Conservation (phyloP, 2,113 vertebrate species). For the Megaleporinus macrocephalus region DNA sequence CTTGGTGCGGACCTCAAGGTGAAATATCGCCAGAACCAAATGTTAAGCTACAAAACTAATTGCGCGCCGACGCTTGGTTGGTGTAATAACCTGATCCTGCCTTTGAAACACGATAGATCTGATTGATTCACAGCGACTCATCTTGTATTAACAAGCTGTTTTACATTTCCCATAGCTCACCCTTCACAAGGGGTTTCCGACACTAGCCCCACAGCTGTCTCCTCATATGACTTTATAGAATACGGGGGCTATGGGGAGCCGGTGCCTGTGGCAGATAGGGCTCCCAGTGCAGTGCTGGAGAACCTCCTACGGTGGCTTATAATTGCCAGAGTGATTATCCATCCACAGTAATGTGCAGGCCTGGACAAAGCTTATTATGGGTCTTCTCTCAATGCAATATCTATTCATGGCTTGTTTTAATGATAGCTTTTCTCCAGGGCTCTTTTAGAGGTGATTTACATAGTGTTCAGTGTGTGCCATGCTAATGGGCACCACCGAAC, state of each 20-base stretch:
- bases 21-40: constrained; percentile 21
- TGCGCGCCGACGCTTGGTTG: constrained; percentile 23
- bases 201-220: constrained; percentile 72
- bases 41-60: constrained; percentile 39
- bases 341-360: constrained; percentile 36
- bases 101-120: constrained; percentile 34
- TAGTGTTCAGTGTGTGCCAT: constrained; percentile 8
- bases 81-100: constrained; percentile 28
- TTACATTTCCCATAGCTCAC: constrained; percentile 72
- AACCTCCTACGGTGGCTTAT: constrained; percentile 50
- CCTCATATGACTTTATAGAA: constrained; percentile 72
- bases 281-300: constrained; percentile 40
- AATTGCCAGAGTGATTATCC: constrained; percentile 45
- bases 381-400: constrained; percentile 34
- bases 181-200: constrained; percentile 65
- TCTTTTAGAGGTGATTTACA: constrained; percentile 41
- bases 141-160: constrained; percentile 72
- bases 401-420: constrained; percentile 46
- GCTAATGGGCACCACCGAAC: constrained; percentile 45
- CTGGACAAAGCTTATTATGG: constrained; percentile 44
- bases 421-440: constrained; percentile 45
- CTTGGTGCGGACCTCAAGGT: background rate
- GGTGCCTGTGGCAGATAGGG: constrained; percentile 61
- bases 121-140: constrained; percentile 65
- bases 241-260: constrained; percentile 62